phyloP scores from a whole-genome alignment of 2,888 invertebrate genomes.

The Tridacna crocea region DNA sequence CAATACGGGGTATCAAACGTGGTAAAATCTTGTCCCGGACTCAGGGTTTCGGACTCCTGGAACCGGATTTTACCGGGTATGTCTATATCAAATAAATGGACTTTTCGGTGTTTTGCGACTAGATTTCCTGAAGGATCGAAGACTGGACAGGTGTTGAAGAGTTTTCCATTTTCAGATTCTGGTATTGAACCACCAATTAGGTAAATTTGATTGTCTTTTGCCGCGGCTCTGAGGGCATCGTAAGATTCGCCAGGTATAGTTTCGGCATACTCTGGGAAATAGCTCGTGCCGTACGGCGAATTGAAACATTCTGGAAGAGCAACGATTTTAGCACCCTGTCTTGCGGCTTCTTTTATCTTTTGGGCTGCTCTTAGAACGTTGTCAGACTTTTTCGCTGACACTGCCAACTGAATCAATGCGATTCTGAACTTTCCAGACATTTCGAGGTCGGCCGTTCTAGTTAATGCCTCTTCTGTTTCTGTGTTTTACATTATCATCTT shows the following conservation, averaged over 20 bases:
- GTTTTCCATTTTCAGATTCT: conserved; percentile 88
- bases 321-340: conserved; percentile 87
- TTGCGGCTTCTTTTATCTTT: conserved; percentile 90
- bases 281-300: conserved; percentile 92
- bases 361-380: conserved; percentile 91
- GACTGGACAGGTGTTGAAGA: conserved; percentile 93
- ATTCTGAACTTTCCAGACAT: conserved; percentile 86
- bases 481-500: too few species aligned
- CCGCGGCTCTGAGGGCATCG: conserved; percentile 89
- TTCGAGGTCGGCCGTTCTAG: not conserved
- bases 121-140: conserved; percentile 92
- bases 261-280: conserved; percentile 94
- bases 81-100: conserved; percentile 98
- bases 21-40: conserved; percentile 90
- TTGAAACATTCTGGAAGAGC: conserved; percentile 96
- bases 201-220: conserved; percentile 90
- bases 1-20: conserved; percentile 89
- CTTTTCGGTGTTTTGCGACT: conserved; percentile 93
- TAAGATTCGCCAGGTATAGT: conserved; percentile 92
- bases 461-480: not conserved
- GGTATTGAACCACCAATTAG: conserved; percentile 96
- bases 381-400: conserved; percentile 89
- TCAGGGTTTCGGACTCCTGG: conserved; percentile 94
- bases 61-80: conserved; percentile 96
- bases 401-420: conserved; percentile 93